Evolutionary conservation across 1,140 invertebrate species (phyloP).

Genomic region (Papilio glaucus): DNA sequence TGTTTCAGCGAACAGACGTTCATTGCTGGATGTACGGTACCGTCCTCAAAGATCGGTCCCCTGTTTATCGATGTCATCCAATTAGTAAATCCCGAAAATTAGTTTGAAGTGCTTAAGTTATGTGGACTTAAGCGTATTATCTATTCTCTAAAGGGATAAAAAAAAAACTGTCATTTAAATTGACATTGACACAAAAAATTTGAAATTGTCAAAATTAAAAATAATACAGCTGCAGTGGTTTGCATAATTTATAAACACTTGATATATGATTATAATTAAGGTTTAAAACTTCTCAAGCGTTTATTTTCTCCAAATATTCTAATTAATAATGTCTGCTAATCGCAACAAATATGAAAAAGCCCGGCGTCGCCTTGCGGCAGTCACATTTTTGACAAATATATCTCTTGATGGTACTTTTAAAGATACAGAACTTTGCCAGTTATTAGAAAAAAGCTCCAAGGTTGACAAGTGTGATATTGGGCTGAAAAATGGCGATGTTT

Average conservation of each 20-base stretch:
- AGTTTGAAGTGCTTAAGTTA: background rate
- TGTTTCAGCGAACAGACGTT: too few relatives aligned
- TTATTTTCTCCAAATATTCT: background rate
- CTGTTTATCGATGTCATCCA: too few relatives aligned
- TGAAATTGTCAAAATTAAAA: constrained; percentile 27
- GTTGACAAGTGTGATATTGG: constrained; percentile 61
- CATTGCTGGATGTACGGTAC: too few relatives aligned
- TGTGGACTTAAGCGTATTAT: background rate
- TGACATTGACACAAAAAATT: constrained; percentile 26
- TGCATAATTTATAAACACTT: constrained; percentile 23
- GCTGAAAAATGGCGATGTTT: constrained; percentile 49
- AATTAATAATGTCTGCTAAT: constrained; percentile 60
- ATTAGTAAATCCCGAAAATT: too few relatives aligned
- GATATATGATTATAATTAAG: constrained; percentile 1
- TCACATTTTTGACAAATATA: constrained; percentile 97
- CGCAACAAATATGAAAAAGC: constrained; percentile 79
- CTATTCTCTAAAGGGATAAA: background rate
- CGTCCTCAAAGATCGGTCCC: too few relatives aligned
- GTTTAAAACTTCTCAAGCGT: background rate
- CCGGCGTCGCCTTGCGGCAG: constrained; percentile 90
- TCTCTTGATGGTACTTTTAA: constrained; percentile 95
- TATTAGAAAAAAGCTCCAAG: constrained; percentile 63
- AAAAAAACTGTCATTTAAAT: constrained; percentile 2
- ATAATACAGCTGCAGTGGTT: constrained; percentile 7
- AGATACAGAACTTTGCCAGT: constrained; percentile 85